Evolutionary conservation across 1,140 invertebrate species (phyloP).

Genomic region (Procambarus clarkii): DNA sequence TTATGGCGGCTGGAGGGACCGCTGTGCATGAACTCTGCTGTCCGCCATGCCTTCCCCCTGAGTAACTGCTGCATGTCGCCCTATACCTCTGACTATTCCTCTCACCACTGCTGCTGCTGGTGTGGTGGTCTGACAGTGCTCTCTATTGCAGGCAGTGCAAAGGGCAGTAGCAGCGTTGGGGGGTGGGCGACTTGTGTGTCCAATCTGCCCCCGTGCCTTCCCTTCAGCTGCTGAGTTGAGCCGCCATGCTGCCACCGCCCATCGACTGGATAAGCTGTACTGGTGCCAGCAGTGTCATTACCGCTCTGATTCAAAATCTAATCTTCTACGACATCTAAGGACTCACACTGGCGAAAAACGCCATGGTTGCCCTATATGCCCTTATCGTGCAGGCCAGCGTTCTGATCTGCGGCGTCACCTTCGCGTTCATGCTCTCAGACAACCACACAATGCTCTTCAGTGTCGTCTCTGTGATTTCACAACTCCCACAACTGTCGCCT

Average conservation of each 20-base stretch:
- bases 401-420: constrained; percentile 56
- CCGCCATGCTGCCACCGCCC: constrained; percentile 47
- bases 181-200: constrained; percentile 51
- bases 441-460: constrained; percentile 39
- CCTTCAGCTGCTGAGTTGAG: constrained; percentile 41
- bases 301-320: constrained; percentile 56
- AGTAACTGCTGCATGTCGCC: constrained; percentile 22
- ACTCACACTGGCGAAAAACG: constrained; percentile 65
- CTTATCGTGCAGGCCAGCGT: constrained; percentile 70
- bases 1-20: constrained; percentile 1
- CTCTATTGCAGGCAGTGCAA: constrained; percentile 61
- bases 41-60: constrained; percentile 21
- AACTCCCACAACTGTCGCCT: constrained; percentile 52
- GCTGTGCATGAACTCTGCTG: constrained; percentile 31
- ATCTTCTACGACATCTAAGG: constrained; percentile 54
- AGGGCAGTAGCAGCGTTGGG: constrained; percentile 50
- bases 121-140: constrained; percentile 29
- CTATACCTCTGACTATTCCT: constrained; percentile 17
- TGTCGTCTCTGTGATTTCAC: constrained; percentile 68
- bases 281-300: constrained; percentile 64
- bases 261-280: constrained; percentile 65
- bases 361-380: constrained; percentile 65
- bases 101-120: constrained; percentile 1
- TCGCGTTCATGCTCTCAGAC: constrained; percentile 57
- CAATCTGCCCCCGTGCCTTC: constrained; percentile 52